These are phyloP conservation scores for Cardinalis cardinalis DNA, from an alignment of 2,113 vertebrate genomes.

Conservation along the genomic window DNA sequence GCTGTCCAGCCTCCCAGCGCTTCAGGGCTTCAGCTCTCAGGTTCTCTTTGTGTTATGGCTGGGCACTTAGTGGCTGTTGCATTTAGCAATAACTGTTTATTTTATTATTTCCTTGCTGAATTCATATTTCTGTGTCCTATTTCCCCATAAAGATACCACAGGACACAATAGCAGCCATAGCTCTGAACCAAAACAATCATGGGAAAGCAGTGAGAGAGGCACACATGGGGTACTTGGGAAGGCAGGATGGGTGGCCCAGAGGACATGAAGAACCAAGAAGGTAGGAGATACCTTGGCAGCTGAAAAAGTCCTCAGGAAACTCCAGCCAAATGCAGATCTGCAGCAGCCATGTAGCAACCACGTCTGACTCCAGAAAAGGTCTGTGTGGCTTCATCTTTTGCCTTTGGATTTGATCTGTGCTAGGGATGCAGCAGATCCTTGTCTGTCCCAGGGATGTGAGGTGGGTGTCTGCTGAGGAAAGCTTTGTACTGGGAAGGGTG, in stretches of 20 bases:
- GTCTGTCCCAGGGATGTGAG: not conserved
- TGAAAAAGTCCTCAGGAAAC: not conserved
- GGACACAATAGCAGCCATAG: not conserved
- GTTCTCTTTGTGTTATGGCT: not conserved
- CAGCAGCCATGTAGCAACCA: not conserved
- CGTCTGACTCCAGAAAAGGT: not conserved
- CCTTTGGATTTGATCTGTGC: not conserved
- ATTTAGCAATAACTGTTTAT: not conserved
- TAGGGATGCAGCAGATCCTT: accelerated
- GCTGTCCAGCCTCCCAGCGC: not conserved
- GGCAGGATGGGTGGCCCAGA: not conserved
- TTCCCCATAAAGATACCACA: not conserved
- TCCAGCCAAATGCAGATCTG: not conserved
- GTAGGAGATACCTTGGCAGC: not conserved
- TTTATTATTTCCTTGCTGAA: not conserved
- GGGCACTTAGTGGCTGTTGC: not conserved
- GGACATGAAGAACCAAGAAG: accelerated
- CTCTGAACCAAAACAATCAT: not conserved
- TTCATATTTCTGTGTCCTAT: accelerated
- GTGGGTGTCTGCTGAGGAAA: not conserved
- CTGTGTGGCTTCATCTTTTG: not conserved
- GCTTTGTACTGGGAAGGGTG: not conserved
- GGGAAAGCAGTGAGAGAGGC: not conserved
- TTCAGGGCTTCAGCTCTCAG: not conserved
- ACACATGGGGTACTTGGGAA: accelerated